Base-by-base conservation (phyloP, 2,888 invertebrate genomes). In the Geotrupes spiniger region DNA sequence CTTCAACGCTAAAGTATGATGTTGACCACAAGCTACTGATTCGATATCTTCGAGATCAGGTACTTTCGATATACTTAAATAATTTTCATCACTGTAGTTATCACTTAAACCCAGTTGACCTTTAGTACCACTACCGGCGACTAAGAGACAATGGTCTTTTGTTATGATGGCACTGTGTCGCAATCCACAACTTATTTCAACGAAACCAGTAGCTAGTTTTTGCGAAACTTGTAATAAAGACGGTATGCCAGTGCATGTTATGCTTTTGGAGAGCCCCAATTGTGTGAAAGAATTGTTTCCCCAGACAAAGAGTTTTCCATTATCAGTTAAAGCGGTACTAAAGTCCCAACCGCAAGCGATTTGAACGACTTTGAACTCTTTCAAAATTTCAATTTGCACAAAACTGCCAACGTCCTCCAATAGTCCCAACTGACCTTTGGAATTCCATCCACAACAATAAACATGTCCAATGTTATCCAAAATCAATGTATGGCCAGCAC, bases 331-430 rank as follows among this genome's bases (percentile, higher is more conserved):
- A 31, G 85, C 89, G 57, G 86, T 84, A 46, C 87, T 88, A 56
- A 84, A 84, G 64, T 90, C 88, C 89, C 90, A 90, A n/a, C 90
- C 90, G 59, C 87, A 86, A 26, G 82, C 80, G 48, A 89, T 75
- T 56, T 81, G 79, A 42, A 76, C 76, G 53, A 89, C 79, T 48
- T 65, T 66, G 60, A 44, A 41, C 69, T 75, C 63, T 71, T 78
- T 79, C 45, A 82, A 64, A 41, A 74, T 71, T 74, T 83, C 82
- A 45, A 82, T 79, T 64, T 83, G 79, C 67, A 80, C 74, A 60
- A 85, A 82, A 47, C 68, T 75, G 11, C 74, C 66, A 17, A 70
- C 74, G 40, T 80, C 72, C 41, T 78, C 75, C 14, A 72, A 71
- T 26, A 79, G 72, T 4, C 85, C 89, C 52, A 86, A 66, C 69